These are phyloP conservation scores for Berghia stephanieae DNA, from an alignment of 1,140 invertebrate genomes.

Conservation along the genomic window DNA sequence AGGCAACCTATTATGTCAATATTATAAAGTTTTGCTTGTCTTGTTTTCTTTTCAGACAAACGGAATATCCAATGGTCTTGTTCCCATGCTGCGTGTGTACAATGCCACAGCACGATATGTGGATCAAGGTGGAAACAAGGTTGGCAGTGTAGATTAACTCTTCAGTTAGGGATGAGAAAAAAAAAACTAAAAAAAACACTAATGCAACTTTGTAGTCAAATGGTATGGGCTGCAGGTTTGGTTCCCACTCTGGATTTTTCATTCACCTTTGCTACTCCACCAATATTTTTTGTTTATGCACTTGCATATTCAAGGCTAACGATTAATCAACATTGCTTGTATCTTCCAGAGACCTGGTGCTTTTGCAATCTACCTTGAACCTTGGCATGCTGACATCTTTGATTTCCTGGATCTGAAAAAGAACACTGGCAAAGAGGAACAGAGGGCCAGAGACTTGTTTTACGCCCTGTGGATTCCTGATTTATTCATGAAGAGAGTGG, in stretches of 20 bases:
- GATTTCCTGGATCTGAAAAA: slow-evolving; percentile 94
- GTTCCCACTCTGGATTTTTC: too few species aligned
- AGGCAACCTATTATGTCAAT: too few species aligned
- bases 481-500: slow-evolving; percentile 97
- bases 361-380: slow-evolving; percentile 98
- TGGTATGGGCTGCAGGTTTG: too few species aligned
- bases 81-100: slow-evolving; percentile 96
- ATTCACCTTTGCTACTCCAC: too few species aligned
- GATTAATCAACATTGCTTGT: too few species aligned
- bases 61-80: slow-evolving; percentile 94
- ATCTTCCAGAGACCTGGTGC: slow-evolving; percentile 86
- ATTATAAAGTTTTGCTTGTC: background rate
- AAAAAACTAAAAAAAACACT: background rate
- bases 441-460: slow-evolving; percentile 90
- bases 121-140: slow-evolving; percentile 97
- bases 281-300: too few species aligned
- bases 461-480: slow-evolving; percentile 99
- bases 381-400: slow-evolving; percentile 98
- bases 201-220: too few species aligned
- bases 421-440: slow-evolving; percentile 74
- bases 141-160: too few species aligned
- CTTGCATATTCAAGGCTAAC: too few species aligned
- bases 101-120: slow-evolving; percentile 98
- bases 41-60: slow-evolving; percentile 75
- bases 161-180: too few species aligned